Percentiles rank a stretch among this genome's conserved stretches.
These are phyloP conservation scores for Drosophila merina DNA, from an alignment of 2,888 invertebrate species.

Conservation along the genomic window DNA sequence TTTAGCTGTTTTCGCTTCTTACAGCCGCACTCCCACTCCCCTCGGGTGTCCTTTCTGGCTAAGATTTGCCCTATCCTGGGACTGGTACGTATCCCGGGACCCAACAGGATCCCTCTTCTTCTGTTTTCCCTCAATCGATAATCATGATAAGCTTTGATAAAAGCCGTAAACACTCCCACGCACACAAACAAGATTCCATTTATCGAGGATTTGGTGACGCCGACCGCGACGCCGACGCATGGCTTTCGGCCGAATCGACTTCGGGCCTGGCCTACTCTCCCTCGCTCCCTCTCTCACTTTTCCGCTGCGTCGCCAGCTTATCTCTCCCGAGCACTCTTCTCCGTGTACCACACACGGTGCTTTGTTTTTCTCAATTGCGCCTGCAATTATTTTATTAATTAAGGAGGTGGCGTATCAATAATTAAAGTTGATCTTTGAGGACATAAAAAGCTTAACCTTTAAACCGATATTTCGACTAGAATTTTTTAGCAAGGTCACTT, in stretches of 20 bases:
- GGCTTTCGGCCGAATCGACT: constrained; percentile 2
- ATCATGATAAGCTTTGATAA: not conserved
- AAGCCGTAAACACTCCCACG: not conserved
- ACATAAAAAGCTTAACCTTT: too few relatives aligned
- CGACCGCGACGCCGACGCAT: not conserved
- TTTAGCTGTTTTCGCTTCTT: constrained; percentile 4
- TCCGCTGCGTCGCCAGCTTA: constrained; percentile 70
- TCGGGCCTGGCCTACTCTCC: constrained; percentile 25
- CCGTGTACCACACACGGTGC: too few relatives aligned
- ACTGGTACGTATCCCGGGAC: not conserved
- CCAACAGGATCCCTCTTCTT: not conserved
- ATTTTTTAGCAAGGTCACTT: too few relatives aligned
- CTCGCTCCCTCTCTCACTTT: not conserved
- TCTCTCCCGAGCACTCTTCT: constrained; percentile 32
- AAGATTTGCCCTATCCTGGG: constrained; percentile 1
- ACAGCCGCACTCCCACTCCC: not conserved
- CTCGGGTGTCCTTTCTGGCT: not conserved
- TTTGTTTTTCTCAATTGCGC: constrained; percentile 48
- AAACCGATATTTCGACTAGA: too few relatives aligned
- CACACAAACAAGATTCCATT: not conserved
- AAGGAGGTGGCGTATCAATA: not conserved
- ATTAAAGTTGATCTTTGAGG: too few relatives aligned
- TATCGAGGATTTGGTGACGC: constrained; percentile 42
- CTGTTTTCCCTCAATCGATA: not conserved
- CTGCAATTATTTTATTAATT: constrained; percentile 56